Percentiles rank a stretch among this genome's conserved stretches.
Conservation (phyloP, 2,797 vertebrate species). For the Falco rusticolus region DNA sequence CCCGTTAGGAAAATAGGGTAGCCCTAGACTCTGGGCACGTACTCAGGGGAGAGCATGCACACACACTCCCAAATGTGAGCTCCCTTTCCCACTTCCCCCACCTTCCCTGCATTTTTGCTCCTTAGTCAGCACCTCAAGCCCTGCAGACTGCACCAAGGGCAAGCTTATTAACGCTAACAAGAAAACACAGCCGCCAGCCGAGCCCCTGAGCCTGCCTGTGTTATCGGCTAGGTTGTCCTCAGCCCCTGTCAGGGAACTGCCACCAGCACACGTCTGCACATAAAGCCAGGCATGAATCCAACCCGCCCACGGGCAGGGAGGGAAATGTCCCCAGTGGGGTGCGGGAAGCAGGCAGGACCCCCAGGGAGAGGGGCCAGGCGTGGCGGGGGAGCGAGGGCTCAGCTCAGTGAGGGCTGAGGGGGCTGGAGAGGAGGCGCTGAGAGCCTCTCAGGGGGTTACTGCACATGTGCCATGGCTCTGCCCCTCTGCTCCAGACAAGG, state of each 20-base stretch:
- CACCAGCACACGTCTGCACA: background rate
- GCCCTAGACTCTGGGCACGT: background rate
- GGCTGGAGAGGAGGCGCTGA: background rate
- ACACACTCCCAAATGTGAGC: background rate
- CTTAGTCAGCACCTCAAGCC: conserved; percentile 43
- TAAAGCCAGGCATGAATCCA: background rate
- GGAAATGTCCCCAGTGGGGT: background rate
- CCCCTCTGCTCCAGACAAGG: background rate
- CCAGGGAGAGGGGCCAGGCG: rapidly evolving
- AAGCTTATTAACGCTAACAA: background rate
- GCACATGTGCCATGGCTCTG: rapidly evolving
- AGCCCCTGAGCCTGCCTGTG: background rate
- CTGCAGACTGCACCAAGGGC: conserved; percentile 41
- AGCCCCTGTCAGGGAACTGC: background rate
- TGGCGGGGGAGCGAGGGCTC: background rate
- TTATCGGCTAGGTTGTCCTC: background rate
- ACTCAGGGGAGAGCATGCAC: background rate
- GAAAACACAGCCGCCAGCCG: background rate
- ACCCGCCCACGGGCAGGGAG: background rate
- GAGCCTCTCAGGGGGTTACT: background rate
- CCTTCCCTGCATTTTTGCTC: background rate
- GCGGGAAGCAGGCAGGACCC: background rate
- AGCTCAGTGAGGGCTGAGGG: background rate
- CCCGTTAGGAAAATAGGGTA: background rate
- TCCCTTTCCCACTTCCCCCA: background rate